Base-by-base conservation (phyloP, 2,113 vertebrate genomes). In the Elephas maximus region DNA sequence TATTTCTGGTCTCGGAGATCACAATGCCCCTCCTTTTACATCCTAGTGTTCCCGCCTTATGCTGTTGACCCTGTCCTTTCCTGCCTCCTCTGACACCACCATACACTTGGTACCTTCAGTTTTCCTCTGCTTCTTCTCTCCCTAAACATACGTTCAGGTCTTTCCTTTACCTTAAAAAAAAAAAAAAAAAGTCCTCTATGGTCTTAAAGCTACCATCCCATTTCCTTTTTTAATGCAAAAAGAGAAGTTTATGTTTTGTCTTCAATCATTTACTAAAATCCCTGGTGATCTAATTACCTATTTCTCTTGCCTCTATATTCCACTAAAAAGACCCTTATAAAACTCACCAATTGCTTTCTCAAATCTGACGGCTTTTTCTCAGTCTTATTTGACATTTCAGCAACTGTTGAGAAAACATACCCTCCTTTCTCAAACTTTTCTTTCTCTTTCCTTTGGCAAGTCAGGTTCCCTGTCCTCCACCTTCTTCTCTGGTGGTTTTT, bases 191-290 rank as follows among this genome's bases (percentile, higher is more conserved):
- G 17, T 30, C 48, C 74, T 88, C 30, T 85, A 74, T 45, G 14
- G 80, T 95, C 24, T 91, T 85, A 83, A 21, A 73, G 71, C 63
- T 95, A 74, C 26, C 1, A 33, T 44, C 23, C 23, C 65, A 73
- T 45, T 33, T 28, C 15, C 45, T 44, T 57, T 65, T 94, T 90
- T 37, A 51, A 30, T 87, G 48, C 24, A 69, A 67, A 83, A 71
- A 45, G n/a, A 53, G 28, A 95, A 83, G 53, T 95, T 88, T 63
- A 63, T 80, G 57, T 91, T 82, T 41, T 85, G 78, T 17, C 71
- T 91, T 93, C 44, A 69, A 18, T 71, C 24, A 88, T 51, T 93
- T 67, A 80, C 94, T 94, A 77, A 88, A 93, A 84, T 30, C 93
- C 45, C 41, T 63, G 63, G 26, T 69, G 62, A 93, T 57, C 78